phyloP scores from a whole-genome alignment of 1,140 invertebrate species.

The Drosophila ohnishii region DNA sequence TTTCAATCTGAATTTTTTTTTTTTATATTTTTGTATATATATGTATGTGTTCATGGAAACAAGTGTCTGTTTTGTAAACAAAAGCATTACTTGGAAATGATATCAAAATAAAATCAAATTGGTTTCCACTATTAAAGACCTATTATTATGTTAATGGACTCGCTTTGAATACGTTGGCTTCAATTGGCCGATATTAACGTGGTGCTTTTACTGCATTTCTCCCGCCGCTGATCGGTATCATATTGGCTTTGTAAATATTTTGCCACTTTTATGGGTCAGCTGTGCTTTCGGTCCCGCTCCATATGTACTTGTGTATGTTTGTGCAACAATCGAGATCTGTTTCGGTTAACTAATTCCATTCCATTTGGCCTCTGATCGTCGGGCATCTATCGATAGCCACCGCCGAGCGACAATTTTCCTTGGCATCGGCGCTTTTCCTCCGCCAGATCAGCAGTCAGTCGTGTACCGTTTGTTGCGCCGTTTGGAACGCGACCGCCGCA shows the following conservation, averaged over 20 bases:
- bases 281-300: conserved; percentile 1
- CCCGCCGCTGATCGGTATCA: conserved; percentile 11
- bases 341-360: conserved; percentile 29
- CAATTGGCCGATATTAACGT: background rate
- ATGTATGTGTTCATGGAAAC: background rate
- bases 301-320: conserved; percentile 14
- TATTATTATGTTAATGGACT: conserved; percentile 10
- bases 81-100: background rate
- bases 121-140: background rate
- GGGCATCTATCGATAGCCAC: conserved; percentile 55
- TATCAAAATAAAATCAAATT: conserved; percentile 5
- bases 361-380: conserved; percentile 32
- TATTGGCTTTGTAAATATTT: conserved; percentile 21
- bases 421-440: conserved; percentile 31
- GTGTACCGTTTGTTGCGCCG: conserved; percentile 67
- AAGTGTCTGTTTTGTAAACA: background rate
- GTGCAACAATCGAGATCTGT: conserved; percentile 48
- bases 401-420: conserved; percentile 60
- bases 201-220: background rate
- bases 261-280: conserved; percentile 38
- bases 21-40: background rate
- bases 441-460: conserved; percentile 51
- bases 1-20: background rate
- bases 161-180: background rate
- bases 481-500: conserved; percentile 62